A percentile compares a stretch with the other conserved stretches of the same genome.
Evolutionary conservation across 2,888 invertebrate genomes (phyloP).

Genomic region (Eupithecia exiguata): DNA sequence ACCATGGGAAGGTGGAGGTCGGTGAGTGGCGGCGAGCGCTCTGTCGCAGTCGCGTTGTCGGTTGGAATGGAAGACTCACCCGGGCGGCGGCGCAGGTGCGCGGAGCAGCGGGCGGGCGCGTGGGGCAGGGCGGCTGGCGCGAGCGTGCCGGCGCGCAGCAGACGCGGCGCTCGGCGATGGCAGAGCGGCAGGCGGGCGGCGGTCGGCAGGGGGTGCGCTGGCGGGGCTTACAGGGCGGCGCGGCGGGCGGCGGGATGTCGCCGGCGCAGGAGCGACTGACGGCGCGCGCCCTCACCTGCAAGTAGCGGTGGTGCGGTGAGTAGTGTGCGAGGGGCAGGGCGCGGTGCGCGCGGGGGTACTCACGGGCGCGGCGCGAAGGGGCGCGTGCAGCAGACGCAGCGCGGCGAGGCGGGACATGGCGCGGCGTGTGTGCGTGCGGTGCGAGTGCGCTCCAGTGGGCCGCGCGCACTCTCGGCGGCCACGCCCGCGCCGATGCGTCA

Average conservation of each 20-base stretch:
- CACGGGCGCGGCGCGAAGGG: neutral
- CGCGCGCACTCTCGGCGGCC: conserved; percentile 29
- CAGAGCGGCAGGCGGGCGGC: conserved; percentile 9
- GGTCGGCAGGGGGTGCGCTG: conserved; percentile 40
- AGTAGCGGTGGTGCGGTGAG: neutral
- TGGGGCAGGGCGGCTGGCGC: conserved; percentile 50
- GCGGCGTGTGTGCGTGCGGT: conserved; percentile 4
- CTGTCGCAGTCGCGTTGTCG: neutral
- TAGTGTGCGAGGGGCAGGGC: conserved; percentile 8
- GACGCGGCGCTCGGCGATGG: conserved; percentile 45
- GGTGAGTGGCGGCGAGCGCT: neutral
- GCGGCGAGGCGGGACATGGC: conserved; percentile 20
- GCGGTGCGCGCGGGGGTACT: conserved; percentile 32
- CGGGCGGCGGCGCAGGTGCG: conserved; percentile 37
- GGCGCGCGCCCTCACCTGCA: conserved; percentile 9
- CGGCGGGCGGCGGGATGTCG: conserved; percentile 26
- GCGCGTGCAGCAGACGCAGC: conserved; percentile 4
- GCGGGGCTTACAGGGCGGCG: conserved; percentile 40
- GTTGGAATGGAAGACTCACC: conserved; percentile 7
- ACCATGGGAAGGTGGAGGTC: neutral
- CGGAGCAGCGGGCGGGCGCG: conserved; percentile 23
- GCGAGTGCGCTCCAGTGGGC: conserved; percentile 22
- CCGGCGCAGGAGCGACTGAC: conserved; percentile 41
- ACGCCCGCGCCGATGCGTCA: neutral
- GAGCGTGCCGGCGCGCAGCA: conserved; percentile 53